These are phyloP conservation scores for Drosophila kikkawai DNA, from an alignment of 1,140 invertebrate genomes.

Conservation along the genomic window DNA sequence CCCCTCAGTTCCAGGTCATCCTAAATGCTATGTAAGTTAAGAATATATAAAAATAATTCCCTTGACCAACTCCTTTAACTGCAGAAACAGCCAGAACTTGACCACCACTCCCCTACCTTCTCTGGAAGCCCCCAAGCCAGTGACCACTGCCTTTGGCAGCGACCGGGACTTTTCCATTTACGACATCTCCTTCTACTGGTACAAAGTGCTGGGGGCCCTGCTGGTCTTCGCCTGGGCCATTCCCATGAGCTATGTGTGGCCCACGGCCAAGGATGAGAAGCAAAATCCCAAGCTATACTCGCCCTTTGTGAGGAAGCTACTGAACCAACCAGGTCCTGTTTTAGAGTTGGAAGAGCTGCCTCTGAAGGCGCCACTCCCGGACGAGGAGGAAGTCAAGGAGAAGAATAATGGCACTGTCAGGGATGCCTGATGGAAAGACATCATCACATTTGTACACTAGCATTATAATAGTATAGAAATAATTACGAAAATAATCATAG, in stretches of 20 bases:
- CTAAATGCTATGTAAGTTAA: constrained; percentile 54
- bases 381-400: constrained; percentile 37
- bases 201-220: constrained; percentile 87
- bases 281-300: constrained; percentile 71
- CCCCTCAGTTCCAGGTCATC: constrained; percentile 67
- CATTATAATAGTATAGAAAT: constrained; percentile 11
- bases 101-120: constrained; percentile 18
- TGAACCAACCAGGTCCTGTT: constrained; percentile 19
- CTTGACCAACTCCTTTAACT: not conserved
- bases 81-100: constrained; percentile 33
- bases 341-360: constrained; percentile 68
- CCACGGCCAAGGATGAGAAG: constrained; percentile 52
- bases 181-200: constrained; percentile 88
- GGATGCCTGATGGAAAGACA: constrained; percentile 5
- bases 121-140: constrained; percentile 6
- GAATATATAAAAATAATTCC: too few relatives aligned
- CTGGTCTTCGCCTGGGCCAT: constrained; percentile 88
- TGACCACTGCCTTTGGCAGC: constrained; percentile 73
- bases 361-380: constrained; percentile 42
- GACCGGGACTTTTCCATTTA: constrained; percentile 86
- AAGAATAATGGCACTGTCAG: constrained; percentile 7
- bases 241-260: constrained; percentile 84
- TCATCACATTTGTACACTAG: constrained; percentile 19
- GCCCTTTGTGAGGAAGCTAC: constrained; percentile 58
- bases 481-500: constrained; percentile 1